These are phyloP conservation scores for Syritta pipiens DNA, from an alignment of 2,888 invertebrate species.

Conservation along the genomic window DNA sequence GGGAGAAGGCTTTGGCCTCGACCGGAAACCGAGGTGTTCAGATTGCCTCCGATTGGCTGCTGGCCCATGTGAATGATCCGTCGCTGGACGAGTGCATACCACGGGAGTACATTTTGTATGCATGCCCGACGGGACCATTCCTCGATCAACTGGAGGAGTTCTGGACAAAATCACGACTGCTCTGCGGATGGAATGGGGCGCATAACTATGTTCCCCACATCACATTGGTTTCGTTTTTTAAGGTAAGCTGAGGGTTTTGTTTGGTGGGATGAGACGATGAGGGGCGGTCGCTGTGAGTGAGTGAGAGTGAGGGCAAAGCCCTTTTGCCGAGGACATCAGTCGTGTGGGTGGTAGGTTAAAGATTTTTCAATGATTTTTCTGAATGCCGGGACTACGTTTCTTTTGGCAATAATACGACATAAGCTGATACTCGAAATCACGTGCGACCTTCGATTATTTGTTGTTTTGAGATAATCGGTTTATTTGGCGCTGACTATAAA, in stretches of 20 bases:
- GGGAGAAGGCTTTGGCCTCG: slow-evolving; percentile 93
- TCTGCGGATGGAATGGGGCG: slow-evolving; percentile 93
- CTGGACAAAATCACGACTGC: slow-evolving; percentile 87
- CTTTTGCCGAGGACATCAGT: no score
- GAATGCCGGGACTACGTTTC: no score
- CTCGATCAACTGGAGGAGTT: slow-evolving; percentile 85
- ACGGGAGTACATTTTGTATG: slow-evolving; percentile 92
- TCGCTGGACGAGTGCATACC: slow-evolving; percentile 87
- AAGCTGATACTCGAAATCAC: no score
- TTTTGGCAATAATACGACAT: no score
- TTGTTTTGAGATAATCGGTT: no score
- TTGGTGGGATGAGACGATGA: neutral
- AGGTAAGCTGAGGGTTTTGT: slow-evolving; percentile 80
- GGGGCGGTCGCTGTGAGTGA: neutral
- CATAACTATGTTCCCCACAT: slow-evolving; percentile 95
- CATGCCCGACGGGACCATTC: slow-evolving; percentile 87
- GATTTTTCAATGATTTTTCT: no score
- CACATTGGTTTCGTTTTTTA: slow-evolving; percentile 93
- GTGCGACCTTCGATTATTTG: no score
- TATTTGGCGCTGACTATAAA: no score
- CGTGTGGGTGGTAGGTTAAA: no score
- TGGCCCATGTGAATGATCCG: slow-evolving; percentile 93
- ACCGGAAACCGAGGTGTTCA: slow-evolving; percentile 94
- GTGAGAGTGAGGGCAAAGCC: neutral
- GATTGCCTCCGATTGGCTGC: slow-evolving; percentile 93